Base-by-base conservation (phyloP, 2,113 vertebrate species). In the Suncus etruscus region DNA sequence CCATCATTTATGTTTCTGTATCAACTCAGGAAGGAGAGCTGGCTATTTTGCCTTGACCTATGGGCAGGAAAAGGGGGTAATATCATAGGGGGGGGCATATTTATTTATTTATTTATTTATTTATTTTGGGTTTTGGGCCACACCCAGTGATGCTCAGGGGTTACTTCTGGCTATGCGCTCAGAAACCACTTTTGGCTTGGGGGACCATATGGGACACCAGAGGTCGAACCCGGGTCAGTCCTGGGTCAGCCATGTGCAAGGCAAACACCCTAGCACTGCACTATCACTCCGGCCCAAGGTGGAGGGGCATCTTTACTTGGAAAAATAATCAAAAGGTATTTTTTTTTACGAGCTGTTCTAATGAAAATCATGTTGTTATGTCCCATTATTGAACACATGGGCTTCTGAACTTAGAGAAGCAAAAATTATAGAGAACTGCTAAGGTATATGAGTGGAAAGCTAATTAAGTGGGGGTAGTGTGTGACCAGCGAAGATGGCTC, bases 1-100 rank as follows among this genome's bases (percentile, higher is more conserved):
- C 75, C 88, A 95, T 95, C 92, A 94, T 95, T 97, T 95, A 87
- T 94, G 92, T 93, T 95, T 95, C 77, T 31, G 27, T 76, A 95
- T n/a, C n/a, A 96, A 95, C 82, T 31, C 61, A 27, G 72, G 83
- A 82, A 76, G 20, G 3, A 3, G 83, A 70, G 47, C 29, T 47
- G 29, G 72, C 63, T 86, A 95, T 79, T 95, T 97, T 82, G 92
- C 96, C 92, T 88, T 31, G 32, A 16, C 91, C 95, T 92, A 82
- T 93, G 93, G 54, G 86, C 88, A 84, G 83, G 83, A 51, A 82
- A 91, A 48, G 90, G 82, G 65, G 39, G 39, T 39, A 39, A 39
- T 80, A 63, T 51, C 48, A 27, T 1, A 0, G 75, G 91, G 75
- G 87, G 77, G n/a, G 54, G 65, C 92, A 89, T 48, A 39, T 32